Evolutionary conservation across 2,888 invertebrate species (phyloP).

Genomic region (Eurytoma adleriae): DNA sequence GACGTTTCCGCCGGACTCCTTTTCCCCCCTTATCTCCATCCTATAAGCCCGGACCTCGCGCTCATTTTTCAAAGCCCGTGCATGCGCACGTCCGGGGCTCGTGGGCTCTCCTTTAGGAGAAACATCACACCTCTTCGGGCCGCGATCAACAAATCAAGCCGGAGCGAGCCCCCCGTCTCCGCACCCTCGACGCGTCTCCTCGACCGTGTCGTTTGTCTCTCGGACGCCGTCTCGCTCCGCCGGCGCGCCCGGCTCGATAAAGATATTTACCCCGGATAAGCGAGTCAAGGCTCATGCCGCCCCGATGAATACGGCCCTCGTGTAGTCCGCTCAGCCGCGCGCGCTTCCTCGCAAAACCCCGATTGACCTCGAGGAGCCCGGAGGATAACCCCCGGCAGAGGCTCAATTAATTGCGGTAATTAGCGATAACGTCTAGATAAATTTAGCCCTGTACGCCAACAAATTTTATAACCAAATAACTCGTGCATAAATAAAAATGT

Average conservation of each 20-base stretch:
- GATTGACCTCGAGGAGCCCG: not conserved
- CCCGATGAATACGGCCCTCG: constrained; percentile 40
- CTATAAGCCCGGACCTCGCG: constrained; percentile 25
- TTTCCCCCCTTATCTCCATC: constrained; percentile 19
- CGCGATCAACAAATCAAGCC: constrained; percentile 53
- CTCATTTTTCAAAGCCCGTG: constrained; percentile 47
- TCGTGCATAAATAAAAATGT: too few species aligned
- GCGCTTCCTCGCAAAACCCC: constrained; percentile 8
- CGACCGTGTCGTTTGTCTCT: constrained; percentile 51
- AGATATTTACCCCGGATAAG: constrained; percentile 68
- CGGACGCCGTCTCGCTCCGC: constrained; percentile 35
- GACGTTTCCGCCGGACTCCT: constrained; percentile 25
- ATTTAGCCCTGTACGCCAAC: not conserved
- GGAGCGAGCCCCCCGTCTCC: not conserved
- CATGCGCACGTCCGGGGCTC: constrained; percentile 27
- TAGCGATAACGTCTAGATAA: not conserved
- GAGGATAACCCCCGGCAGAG: not conserved
- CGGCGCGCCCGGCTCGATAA: constrained; percentile 61
- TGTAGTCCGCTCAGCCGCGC: constrained; percentile 6
- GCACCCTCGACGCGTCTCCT: constrained; percentile 39
- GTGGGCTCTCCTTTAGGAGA: constrained; percentile 36
- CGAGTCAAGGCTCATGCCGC: constrained; percentile 34
- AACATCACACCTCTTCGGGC: constrained; percentile 48
- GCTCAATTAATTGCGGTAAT: constrained; percentile 10
- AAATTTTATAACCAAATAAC: not conserved